These are phyloP conservation scores for Eulithis testata DNA, from an alignment of 2,888 invertebrate species.

Conservation along the genomic window DNA sequence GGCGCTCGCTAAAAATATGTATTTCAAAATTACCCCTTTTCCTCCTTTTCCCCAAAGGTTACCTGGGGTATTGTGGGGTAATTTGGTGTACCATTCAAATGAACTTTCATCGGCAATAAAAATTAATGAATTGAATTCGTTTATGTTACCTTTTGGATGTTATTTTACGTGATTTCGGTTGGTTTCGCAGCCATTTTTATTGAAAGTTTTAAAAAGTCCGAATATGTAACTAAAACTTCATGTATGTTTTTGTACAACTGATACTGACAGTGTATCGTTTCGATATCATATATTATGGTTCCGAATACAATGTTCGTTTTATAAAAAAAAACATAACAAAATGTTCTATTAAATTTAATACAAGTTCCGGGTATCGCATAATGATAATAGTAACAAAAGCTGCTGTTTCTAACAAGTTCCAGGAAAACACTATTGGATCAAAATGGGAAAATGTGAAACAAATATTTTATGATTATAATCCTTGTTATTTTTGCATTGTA, in stretches of 20 bases:
- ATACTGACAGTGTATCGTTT: too few relatives aligned
- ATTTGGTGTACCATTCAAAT: conserved; percentile 46
- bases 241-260: too few relatives aligned
- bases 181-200: background rate
- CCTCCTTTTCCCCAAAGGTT: conserved; percentile 26
- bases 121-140: conserved; percentile 56
- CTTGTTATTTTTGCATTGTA: conserved; percentile 39
- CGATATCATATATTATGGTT: too few relatives aligned
- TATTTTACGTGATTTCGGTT: conserved; percentile 2
- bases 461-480: conserved; percentile 25
- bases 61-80: conserved; percentile 31
- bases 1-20: conserved; percentile 64
- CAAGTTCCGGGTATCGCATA: too few relatives aligned
- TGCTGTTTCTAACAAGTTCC: background rate
- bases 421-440: background rate
- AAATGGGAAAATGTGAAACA: conserved; percentile 5
- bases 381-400: too few relatives aligned
- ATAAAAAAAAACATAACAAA: too few relatives aligned
- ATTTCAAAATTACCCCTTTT: conserved; percentile 44
- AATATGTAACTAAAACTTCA: too few relatives aligned
- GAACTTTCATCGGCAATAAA: conserved; percentile 55
- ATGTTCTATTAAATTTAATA: too few relatives aligned
- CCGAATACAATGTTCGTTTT: too few relatives aligned
- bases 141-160: conserved; percentile 37
- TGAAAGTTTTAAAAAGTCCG: too few relatives aligned